These are phyloP conservation scores for Drosophila chauvacae DNA, from an alignment of 1,140 invertebrate species.

Conservation along the genomic window DNA sequence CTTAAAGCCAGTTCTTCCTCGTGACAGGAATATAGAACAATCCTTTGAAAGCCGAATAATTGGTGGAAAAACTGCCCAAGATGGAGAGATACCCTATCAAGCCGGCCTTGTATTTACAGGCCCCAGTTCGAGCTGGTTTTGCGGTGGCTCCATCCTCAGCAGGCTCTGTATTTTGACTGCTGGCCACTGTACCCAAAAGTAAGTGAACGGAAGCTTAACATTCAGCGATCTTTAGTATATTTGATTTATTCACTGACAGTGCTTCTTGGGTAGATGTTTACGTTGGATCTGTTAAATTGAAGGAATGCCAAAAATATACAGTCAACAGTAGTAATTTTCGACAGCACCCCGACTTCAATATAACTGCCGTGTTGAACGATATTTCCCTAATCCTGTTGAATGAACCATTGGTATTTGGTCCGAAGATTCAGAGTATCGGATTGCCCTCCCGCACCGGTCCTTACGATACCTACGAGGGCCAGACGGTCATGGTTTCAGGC, in stretches of 20 bases:
- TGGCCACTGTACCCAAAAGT: background rate
- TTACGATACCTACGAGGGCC: slow-evolving; percentile 49
- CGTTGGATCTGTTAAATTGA: background rate
- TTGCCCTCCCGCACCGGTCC: slow-evolving; percentile 36
- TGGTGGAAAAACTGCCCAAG: background rate
- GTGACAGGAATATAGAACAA: background rate
- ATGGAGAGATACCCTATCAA: background rate
- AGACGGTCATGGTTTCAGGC: slow-evolving; percentile 54
- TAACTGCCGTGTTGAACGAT: slow-evolving; percentile 31
- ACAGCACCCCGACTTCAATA: slow-evolving; percentile 47
- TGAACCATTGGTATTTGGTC: background rate
- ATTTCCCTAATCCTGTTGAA: slow-evolving; percentile 54
- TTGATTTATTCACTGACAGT: background rate
- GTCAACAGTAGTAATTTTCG: slow-evolving; percentile 37
- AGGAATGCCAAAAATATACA: background rate
- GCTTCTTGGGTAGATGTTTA: background rate
- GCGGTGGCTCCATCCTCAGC: background rate
- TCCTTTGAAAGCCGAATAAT: background rate
- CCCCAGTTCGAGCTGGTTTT: accelerated
- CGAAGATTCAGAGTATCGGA: slow-evolving; percentile 30
- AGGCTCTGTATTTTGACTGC: accelerated
- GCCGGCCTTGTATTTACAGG: background rate
- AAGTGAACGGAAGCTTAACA: background rate
- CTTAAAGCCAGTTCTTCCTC: background rate
- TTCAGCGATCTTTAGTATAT: background rate